Percentiles rank a stretch among this genome's conserved stretches.
phyloP scores from a whole-genome alignment of 2,888 invertebrate genomes.

The Brachycybe producta region DNA sequence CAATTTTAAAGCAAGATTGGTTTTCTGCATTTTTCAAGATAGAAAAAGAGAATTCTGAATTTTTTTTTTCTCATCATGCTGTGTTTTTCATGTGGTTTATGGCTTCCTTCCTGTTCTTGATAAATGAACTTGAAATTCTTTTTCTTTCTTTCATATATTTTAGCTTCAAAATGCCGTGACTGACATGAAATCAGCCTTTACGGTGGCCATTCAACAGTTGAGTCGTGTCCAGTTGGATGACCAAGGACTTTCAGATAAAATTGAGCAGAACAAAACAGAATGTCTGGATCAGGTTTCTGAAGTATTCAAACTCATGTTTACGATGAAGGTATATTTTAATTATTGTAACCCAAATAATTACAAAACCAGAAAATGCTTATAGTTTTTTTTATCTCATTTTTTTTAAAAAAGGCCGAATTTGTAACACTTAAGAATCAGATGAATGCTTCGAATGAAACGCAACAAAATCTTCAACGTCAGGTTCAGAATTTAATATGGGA shows the following conservation, averaged over 20 bases:
- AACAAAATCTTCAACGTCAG: constrained; percentile 25
- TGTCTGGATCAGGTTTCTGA: constrained; percentile 29
- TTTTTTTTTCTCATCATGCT: too few relatives aligned
- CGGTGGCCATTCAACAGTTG: constrained; percentile 28
- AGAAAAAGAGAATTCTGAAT: too few relatives aligned
- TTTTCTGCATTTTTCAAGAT: too few relatives aligned
- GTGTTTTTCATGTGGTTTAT: too few relatives aligned
- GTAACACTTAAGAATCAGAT: constrained; percentile 22
- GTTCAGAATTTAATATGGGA: constrained; percentile 25
- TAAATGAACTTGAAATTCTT: too few relatives aligned
- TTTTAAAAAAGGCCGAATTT: constrained; percentile 26
- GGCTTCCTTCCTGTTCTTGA: too few relatives aligned
- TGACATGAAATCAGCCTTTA: constrained; percentile 30
- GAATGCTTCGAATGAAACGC: constrained; percentile 20
- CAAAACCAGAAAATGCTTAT: not conserved
- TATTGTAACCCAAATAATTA: not conserved
- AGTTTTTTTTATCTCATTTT: constrained; percentile 11
- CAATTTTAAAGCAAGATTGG: too few relatives aligned
- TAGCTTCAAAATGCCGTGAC: constrained; percentile 29
- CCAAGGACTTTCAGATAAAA: constrained; percentile 23
- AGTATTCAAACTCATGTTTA: constrained; percentile 27
- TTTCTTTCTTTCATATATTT: too few relatives aligned
- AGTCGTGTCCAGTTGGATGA: constrained; percentile 26
- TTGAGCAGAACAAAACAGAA: constrained; percentile 26
- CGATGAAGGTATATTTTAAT: constrained; percentile 26